A percentile compares a stretch with the other conserved stretches of the same genome.
These are phyloP conservation scores for Intoshia linei DNA, from an alignment of 1,140 invertebrate genomes.

Conservation along the genomic window DNA sequence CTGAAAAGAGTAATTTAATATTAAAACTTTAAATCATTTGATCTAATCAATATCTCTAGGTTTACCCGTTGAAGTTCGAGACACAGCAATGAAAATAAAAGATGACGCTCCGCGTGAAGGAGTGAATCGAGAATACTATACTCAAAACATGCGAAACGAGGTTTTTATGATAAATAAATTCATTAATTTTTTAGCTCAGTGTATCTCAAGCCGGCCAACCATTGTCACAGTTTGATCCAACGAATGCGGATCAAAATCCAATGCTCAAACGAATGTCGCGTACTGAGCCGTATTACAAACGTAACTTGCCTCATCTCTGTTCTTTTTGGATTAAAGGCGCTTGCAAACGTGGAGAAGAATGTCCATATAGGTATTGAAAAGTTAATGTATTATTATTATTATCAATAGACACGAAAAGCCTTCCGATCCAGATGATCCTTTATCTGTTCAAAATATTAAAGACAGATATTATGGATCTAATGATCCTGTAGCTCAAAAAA, in stretches of 20 bases:
- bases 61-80: slow-evolving; percentile 41
- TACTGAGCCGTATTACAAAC: slow-evolving; percentile 85
- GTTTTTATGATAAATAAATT: slow-evolving; percentile 8
- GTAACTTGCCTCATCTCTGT: slow-evolving; percentile 91
- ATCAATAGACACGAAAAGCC: slow-evolving; percentile 61
- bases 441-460: slow-evolving; percentile 95
- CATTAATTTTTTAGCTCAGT: background rate
- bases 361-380: slow-evolving; percentile 39
- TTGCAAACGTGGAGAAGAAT: slow-evolving; percentile 89
- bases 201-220: background rate
- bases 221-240: slow-evolving; percentile 17
- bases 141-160: slow-evolving; percentile 33
- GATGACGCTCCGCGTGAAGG: slow-evolving; percentile 78
- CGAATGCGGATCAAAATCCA: slow-evolving; percentile 31
- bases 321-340: slow-evolving; percentile 99
- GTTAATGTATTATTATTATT: slow-evolving; percentile 4
- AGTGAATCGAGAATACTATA: slow-evolving; percentile 93
- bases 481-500: slow-evolving; percentile 87
- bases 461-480: slow-evolving; percentile 88
- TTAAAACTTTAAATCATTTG: slow-evolving; percentile 1
- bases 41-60: slow-evolving; percentile 13
- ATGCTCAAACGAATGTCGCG: slow-evolving; percentile 65
- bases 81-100: slow-evolving; percentile 64
- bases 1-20: background rate
- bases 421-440: slow-evolving; percentile 87